Evolutionary conservation across 2,113 vertebrate genomes (phyloP).

Genomic region (Bufo bufo): DNA sequence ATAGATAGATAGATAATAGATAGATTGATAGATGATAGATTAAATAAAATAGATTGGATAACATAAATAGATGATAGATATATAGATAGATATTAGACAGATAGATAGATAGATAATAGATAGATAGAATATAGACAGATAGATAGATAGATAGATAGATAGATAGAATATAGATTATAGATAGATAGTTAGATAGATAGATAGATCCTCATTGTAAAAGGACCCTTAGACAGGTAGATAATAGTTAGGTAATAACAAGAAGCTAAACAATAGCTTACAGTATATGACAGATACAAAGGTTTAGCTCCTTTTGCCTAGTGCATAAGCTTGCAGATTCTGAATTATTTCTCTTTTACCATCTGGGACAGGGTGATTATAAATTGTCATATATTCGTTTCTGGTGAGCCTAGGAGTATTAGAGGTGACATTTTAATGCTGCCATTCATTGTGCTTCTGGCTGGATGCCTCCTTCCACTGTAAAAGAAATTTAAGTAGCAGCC

Average conservation of each 20-base stretch:
- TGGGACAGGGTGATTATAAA: slow-evolving; percentile 41
- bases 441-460: slow-evolving; percentile 39
- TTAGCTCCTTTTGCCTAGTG: neutral
- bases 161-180: slow-evolving; percentile 1
- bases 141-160: neutral
- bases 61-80: too few relatives aligned
- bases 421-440: slow-evolving; percentile 20
- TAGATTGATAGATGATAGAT: too few relatives aligned
- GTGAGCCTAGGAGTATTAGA: slow-evolving; percentile 49
- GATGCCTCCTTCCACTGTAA: slow-evolving; percentile 38
- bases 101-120: too few relatives aligned
- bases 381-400: slow-evolving; percentile 32
- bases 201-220: neutral
- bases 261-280: neutral
- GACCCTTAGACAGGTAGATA: neutral
- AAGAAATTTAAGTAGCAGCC: slow-evolving; percentile 33
- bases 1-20: too few relatives aligned
- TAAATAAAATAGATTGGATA: too few relatives aligned
- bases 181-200: too few relatives aligned
- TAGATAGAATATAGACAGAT: neutral
- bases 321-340: neutral
- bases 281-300: neutral
- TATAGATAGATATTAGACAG: too few relatives aligned
- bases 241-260: neutral
- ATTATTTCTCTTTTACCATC: slow-evolving; percentile 20